phyloP scores from a whole-genome alignment of 1,140 invertebrate species.

The Lepidotrigona ventralis region DNA sequence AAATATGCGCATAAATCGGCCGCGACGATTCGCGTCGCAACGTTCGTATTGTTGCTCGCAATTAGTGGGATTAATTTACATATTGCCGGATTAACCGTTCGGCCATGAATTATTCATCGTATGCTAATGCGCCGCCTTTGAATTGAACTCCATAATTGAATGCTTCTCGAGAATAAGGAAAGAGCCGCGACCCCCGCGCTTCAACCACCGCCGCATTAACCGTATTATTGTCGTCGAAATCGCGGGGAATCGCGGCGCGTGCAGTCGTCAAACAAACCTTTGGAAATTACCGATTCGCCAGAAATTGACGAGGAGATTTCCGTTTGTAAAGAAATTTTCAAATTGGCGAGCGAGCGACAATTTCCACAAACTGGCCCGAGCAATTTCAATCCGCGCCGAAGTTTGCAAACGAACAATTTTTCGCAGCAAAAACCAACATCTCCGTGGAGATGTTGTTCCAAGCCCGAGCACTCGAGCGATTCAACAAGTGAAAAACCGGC shows the following conservation, averaged over 20 bases:
- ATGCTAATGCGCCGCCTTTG: conserved; percentile 71
- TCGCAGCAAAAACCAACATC: no score
- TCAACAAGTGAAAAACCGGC: no score
- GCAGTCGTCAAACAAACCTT: background rate
- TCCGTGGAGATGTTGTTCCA: no score
- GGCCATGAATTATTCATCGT: conserved; percentile 74
- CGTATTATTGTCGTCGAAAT: conserved; percentile 46
- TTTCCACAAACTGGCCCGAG: no score
- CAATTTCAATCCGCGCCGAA: no score
- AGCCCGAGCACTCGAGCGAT: no score
- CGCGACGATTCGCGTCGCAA: conserved; percentile 41
- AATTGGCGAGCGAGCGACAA: no score
- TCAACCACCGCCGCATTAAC: conserved; percentile 40
- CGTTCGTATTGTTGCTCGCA: conserved; percentile 71
- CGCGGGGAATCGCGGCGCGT: conserved; percentile 2
- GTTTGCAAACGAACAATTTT: no score
- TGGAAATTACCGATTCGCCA: no score
- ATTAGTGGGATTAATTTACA: conserved; percentile 74
- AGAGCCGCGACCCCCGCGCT: conserved; percentile 3
- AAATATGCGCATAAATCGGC: conserved; percentile 64
- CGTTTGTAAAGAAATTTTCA: no score
- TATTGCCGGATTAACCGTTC: conserved; percentile 74
- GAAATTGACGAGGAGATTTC: no score
- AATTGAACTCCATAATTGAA: conserved; percentile 76
- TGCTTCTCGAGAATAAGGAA: conserved; percentile 67